Evolutionary conservation across 2,797 vertebrate genomes (phyloP).

Genomic region (Aphelocoma californica): DNA sequence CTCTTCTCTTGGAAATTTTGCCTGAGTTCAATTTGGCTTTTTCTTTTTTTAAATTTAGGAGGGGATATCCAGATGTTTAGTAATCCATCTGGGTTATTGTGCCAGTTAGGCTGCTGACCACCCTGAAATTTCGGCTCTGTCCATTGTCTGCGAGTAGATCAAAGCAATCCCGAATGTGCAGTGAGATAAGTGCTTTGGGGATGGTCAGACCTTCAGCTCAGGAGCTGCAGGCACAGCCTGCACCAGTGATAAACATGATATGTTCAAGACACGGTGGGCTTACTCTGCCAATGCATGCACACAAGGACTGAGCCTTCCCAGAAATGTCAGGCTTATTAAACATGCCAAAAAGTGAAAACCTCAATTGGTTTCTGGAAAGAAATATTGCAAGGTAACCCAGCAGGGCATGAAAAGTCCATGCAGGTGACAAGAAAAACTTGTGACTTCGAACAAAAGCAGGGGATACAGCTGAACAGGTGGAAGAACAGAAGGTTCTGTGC

Average conservation of each 20-base stretch:
- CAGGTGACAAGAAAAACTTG: not conserved
- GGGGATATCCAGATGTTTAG: conserved; percentile 13
- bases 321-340: not conserved
- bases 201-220: not conserved
- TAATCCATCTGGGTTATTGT: not conserved
- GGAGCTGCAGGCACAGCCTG: not conserved
- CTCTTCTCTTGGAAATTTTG: not conserved
- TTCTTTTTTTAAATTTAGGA: not conserved
- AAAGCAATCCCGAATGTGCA: not conserved
- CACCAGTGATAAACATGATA: not conserved
- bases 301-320: not conserved
- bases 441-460: not conserved
- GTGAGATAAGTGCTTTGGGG: not conserved
- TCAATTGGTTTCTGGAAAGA: not conserved
- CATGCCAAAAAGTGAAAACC: not conserved
- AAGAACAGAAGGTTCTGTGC: not conserved
- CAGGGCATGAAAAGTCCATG: not conserved
- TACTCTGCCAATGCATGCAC: not conserved
- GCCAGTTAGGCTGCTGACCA: conserved; percentile 15
- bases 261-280: not conserved
- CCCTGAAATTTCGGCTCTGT: conserved; percentile 10
- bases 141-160: not conserved
- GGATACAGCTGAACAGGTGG: not conserved
- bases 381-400: not conserved
- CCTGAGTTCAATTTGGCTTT: not conserved